Conservation (phyloP, 2,797 vertebrate genomes). For the Macroramphosus scolopax region DNA sequence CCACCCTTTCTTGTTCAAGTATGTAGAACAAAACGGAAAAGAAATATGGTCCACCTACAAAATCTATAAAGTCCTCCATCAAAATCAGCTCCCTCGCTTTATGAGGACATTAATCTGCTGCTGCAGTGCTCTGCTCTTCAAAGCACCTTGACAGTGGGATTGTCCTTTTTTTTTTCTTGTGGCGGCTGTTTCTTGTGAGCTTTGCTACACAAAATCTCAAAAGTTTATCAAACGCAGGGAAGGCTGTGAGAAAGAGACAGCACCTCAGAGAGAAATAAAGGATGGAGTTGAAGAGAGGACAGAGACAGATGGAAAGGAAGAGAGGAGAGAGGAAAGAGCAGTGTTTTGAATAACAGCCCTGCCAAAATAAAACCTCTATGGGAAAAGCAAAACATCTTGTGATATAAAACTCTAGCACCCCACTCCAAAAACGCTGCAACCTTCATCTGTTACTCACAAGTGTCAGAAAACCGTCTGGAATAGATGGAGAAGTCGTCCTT, state of each 20-base stretch:
- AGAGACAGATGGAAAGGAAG: constrained; percentile 70
- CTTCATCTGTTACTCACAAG: constrained; percentile 72
- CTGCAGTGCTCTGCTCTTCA: constrained; percentile 74
- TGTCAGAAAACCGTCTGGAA: constrained; percentile 70
- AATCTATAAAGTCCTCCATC: constrained; percentile 82
- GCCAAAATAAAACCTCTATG: constrained; percentile 71
- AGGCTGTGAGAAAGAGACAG: constrained; percentile 53
- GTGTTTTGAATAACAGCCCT: constrained; percentile 67
- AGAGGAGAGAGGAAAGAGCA: constrained; percentile 63
- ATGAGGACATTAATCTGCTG: constrained; percentile 79
- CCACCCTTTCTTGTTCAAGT: constrained; percentile 47
- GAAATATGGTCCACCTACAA: constrained; percentile 73
- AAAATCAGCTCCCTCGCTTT: constrained; percentile 74
- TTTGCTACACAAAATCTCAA: constrained; percentile 73
- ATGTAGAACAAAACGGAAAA: constrained; percentile 74
- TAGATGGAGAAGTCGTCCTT: constrained; percentile 70
- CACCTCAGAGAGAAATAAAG: constrained; percentile 65
- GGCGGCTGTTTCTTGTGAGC: constrained; percentile 59
- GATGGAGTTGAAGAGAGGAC: constrained; percentile 66
- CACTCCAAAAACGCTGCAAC: constrained; percentile 67
- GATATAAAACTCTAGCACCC: constrained; percentile 72
- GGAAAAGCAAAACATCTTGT: constrained; percentile 74
- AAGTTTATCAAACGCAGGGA: constrained; percentile 73
- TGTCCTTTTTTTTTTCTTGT: constrained; percentile 58
- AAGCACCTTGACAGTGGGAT: constrained; percentile 76